Base-by-base conservation (phyloP, 2,797 vertebrate species). In the Gymnodraco acuticeps region DNA sequence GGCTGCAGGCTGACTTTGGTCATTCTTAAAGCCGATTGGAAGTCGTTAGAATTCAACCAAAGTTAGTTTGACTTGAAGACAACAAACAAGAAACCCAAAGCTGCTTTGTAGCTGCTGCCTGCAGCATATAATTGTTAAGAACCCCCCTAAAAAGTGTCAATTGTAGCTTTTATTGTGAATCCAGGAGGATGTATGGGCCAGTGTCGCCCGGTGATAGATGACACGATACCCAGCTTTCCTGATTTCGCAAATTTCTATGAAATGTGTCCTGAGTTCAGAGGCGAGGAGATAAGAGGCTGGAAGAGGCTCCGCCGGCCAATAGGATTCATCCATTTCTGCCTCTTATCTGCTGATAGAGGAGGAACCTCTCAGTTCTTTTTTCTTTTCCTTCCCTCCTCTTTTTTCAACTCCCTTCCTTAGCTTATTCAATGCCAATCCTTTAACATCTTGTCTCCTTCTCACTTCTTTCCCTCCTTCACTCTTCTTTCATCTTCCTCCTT, bases 211-310 rank as follows among this genome's bases (percentile, higher is more conserved):
- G 64, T 92, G 91, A 93, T 89, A 50, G 87, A 93, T 92, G 85
- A 71, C 83, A 78, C 54, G 73, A 86, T 84, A 85, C 61, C 2
- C 71, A 0, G 69, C 83, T 88, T 89, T 89, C 87, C 90, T 92
- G 91, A 93, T 92, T 93, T 92, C 86, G 87, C 91, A 94, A 92
- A 94, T 93, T 90, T 91, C 85, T 91, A 87, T 93, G 89, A 93
- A 93, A 91, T 93, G 88, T 91, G 91, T 89, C 84, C 72, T 13
- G 85, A 86, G 88, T 88, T 89, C 64, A 82, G 88, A 92, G 81
- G 78, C 80, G 82, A 80, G 64, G 67, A 89, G 94, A 95, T 95
- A 95, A 95, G 90, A 85, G 76, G 56, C 73, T 75, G 68, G 72
- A 80, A 59, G 75, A 84, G 73, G 71, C 82, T 69, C 45, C 45